phyloP scores from a whole-genome alignment of 2,797 vertebrate species.

The Chromis chromis region DNA sequence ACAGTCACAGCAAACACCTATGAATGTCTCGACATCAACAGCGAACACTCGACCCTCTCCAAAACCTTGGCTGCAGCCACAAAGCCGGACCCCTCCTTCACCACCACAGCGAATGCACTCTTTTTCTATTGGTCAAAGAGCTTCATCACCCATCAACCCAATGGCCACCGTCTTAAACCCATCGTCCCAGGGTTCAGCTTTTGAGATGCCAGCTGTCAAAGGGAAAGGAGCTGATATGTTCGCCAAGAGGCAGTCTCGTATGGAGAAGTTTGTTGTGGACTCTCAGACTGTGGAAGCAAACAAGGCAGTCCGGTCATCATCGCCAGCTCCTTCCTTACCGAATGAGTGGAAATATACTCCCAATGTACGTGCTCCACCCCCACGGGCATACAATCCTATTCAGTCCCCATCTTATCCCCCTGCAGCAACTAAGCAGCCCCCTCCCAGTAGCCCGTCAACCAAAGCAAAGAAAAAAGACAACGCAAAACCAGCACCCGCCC shows the following conservation, averaged over 20 bases:
- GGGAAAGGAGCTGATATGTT: slow-evolving; percentile 98
- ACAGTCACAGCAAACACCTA: slow-evolving; percentile 83
- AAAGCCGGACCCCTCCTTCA: slow-evolving; percentile 62
- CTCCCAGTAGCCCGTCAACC: slow-evolving; percentile 76
- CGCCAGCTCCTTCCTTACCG: slow-evolving; percentile 93
- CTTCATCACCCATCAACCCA: slow-evolving; percentile 84
- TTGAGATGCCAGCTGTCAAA: slow-evolving; percentile 91
- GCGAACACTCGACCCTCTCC: slow-evolving; percentile 76
- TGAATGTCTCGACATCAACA: slow-evolving; percentile 73
- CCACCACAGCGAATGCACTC: slow-evolving; percentile 79
- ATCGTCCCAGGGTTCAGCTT: slow-evolving; percentile 83
- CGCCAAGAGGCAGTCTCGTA: slow-evolving; percentile 95
- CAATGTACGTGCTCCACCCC: slow-evolving; percentile 94
- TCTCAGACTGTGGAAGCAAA: slow-evolving; percentile 94
- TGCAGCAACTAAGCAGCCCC: slow-evolving; percentile 88
- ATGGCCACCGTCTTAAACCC: slow-evolving; percentile 79
- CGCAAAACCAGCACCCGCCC: slow-evolving; percentile 86
- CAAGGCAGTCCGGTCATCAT: slow-evolving; percentile 87
- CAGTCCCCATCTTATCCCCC: slow-evolving; percentile 93
- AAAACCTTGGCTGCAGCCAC: slow-evolving; percentile 79
- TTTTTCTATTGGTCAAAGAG: slow-evolving; percentile 71
- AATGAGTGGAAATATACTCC: slow-evolving; percentile 96
- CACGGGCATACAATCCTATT: slow-evolving; percentile 94
- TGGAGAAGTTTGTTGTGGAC: slow-evolving; percentile 98
- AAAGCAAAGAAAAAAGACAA: slow-evolving; percentile 89